Conservation (phyloP, 2,113 vertebrate species). For the Dasyprocta punctata region DNA sequence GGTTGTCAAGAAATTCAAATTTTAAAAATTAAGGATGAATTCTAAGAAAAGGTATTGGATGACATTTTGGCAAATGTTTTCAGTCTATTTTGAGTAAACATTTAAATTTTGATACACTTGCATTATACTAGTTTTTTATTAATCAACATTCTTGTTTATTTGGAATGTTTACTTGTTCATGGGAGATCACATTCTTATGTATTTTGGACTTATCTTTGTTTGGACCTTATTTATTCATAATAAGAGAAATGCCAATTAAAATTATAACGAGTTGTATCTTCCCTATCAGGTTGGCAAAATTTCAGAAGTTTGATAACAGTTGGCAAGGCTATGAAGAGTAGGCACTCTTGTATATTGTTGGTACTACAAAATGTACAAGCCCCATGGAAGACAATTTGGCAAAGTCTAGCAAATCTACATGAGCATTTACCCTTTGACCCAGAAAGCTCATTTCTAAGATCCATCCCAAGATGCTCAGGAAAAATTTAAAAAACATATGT, state of each 20-base stretch:
- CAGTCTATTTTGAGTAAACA: slow-evolving; percentile 58
- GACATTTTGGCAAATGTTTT: slow-evolving; percentile 1
- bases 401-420: slow-evolving; percentile 31
- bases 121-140: slow-evolving; percentile 38
- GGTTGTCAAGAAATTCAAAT: slow-evolving; percentile 9
- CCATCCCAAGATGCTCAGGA: slow-evolving; percentile 46
- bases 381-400: slow-evolving; percentile 55
- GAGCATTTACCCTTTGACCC: slow-evolving; percentile 66
- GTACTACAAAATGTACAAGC: slow-evolving; percentile 55
- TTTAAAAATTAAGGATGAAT: slow-evolving; percentile 45
- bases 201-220: slow-evolving; percentile 56
- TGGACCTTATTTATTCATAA: slow-evolving; percentile 57
- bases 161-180: slow-evolving; percentile 58
- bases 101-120: slow-evolving; percentile 43
- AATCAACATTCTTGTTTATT: slow-evolving; percentile 51
- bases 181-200: slow-evolving; percentile 41
- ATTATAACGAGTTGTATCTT: slow-evolving; percentile 67
- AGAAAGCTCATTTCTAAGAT: slow-evolving; percentile 66
- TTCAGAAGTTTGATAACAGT: slow-evolving; percentile 64
- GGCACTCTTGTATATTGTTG: background rate
- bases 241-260: slow-evolving; percentile 72
- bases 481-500: slow-evolving; percentile 65
- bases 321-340: slow-evolving; percentile 58
- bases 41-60: background rate
- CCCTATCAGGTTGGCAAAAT: slow-evolving; percentile 58